Evolutionary conservation across 2,797 vertebrate species (phyloP), one percentile per base, ranked within the genome.

Genomic region (Falco rusticolus): DNA sequence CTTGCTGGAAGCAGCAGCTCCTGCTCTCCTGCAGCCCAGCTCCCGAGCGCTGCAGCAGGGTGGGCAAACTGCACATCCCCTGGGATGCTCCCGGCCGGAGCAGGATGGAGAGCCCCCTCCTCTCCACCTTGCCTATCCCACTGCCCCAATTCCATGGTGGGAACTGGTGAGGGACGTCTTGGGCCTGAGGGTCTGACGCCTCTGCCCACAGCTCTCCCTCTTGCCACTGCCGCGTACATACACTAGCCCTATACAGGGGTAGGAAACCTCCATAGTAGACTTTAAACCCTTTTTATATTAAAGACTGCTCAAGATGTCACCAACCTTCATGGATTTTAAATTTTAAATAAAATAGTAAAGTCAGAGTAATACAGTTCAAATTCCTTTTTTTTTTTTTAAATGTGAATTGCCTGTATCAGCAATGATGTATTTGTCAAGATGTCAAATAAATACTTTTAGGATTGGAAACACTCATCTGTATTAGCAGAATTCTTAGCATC

Each of bases 91-190:
- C 56, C 1, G 4, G 56, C 21, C 3, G 12, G 59, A 50, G 25
- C 45, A 34, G 61, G 31, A 3, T 3, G 56, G 54, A 4, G 16
- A 89, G 20, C 53, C 11, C 22, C 69, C 59, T 14, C 41, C 3
- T 1, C 20, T 31, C 17, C 50, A 6, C 12, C 43, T 4, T 13
- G 20, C 18, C 54, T 29, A 45, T 13, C 70, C 50, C 19, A 2
- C 14, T 16, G 51, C 22, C 50, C 41, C 16, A 5, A 2, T 3
- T 64, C 47, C 8, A 0, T 0, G 41, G 45, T n/a, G 68, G 51
- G 78, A 43, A 11, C n/a, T 1, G 6, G 2, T 3, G 22, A 20
- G 69, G 74, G 64, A 37, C 1, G 0, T 2, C 43, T 28, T 25
- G 48, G 66, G 41, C 12, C 41, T 41, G 41, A 41, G 12, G 41